Evolutionary conservation across 2,113 vertebrate genomes (phyloP).

Genomic region (Gasterosteus nipponicus): DNA sequence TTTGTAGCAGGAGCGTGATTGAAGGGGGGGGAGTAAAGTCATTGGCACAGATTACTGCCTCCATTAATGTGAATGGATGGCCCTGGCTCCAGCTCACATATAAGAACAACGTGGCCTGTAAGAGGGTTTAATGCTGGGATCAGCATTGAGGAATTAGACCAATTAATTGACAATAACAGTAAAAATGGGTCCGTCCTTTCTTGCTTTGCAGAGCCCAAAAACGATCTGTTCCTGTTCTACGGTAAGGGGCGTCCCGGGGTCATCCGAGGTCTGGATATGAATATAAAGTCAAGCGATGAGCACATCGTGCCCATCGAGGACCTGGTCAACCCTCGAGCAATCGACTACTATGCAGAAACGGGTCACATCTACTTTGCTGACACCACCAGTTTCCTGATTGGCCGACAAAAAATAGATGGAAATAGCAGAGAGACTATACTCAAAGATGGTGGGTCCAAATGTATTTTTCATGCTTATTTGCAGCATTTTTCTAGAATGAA

Average conservation of each 20-base stretch:
- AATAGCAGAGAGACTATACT: constrained; percentile 92
- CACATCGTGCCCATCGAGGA: constrained; percentile 96
- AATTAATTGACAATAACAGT: constrained; percentile 74
- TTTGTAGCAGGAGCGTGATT: constrained; percentile 56
- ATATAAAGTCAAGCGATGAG: constrained; percentile 92
- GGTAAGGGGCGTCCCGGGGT: constrained; percentile 97
- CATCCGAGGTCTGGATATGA: constrained; percentile 94
- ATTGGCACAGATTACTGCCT: constrained; percentile 78
- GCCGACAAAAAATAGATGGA: constrained; percentile 94
- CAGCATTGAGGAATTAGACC: constrained; percentile 72
- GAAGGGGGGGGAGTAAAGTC: constrained; percentile 58
- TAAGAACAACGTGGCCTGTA: constrained; percentile 68
- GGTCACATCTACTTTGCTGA: constrained; percentile 98
- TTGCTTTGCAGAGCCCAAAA: constrained; percentile 91
- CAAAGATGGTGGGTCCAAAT: constrained; percentile 88
- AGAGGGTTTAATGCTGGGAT: constrained; percentile 70
- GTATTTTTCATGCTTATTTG: background rate
- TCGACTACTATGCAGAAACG: constrained; percentile 93
- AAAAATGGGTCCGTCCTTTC: constrained; percentile 70
- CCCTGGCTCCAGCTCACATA: constrained; percentile 55
- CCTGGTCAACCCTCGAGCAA: constrained; percentile 94
- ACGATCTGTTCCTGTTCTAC: constrained; percentile 97
- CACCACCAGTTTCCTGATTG: constrained; percentile 97
- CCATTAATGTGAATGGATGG: constrained; percentile 75
- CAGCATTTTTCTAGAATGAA: background rate